Evolutionary conservation across 2,888 invertebrate species (phyloP), one percentile per base, ranked within the genome.

Genomic region (Hypena proboscidalis): DNA sequence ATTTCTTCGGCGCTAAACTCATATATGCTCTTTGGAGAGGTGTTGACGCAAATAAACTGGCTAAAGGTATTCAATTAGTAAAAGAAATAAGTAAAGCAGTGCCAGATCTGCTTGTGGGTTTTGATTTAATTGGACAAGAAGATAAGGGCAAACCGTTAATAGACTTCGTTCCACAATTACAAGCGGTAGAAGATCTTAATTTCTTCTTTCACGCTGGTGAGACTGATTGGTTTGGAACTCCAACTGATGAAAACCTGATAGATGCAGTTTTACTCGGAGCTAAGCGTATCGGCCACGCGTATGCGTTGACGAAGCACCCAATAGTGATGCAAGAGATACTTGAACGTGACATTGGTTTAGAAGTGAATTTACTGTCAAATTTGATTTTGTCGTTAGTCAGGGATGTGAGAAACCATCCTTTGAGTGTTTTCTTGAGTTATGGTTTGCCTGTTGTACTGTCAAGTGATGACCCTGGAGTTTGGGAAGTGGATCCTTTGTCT

Each of bases 161-260:
- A 21, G 85, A 93, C 1, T 95, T 94, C 59, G 71, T 93, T 0
- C 79, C 92, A 0, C 83, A 92, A 51, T 67, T 4, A 67, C 83
- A 25, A 74, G 91, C 8, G 78, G 90, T 0, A 76, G 90, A 0
- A 77, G 91, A 2, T 77, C 95, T 3, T 90, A 94, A n/a, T 36
- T 94, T 93, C 62, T 96, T 94, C 67, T 95, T 96, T 53, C 96
- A 97, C 69, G 95, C 96, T 0, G 97, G 96, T 0, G 96, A 97
- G 83, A 96, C 96, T 0, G 94, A 95, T 67, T 95, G 95, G 95
- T 92, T 91, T 65, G 95, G 93, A 3, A 83, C 83, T 2, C 74
- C 80, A 0, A 92, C 93, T 0, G 96, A 97, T 70, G 93, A 94
- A 58, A 96, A 96, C 78, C 70, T 97, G 30, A 78, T 95, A 20